Evolutionary conservation across 1,140 invertebrate genomes (phyloP).

Genomic region (Achatina immaculata): DNA sequence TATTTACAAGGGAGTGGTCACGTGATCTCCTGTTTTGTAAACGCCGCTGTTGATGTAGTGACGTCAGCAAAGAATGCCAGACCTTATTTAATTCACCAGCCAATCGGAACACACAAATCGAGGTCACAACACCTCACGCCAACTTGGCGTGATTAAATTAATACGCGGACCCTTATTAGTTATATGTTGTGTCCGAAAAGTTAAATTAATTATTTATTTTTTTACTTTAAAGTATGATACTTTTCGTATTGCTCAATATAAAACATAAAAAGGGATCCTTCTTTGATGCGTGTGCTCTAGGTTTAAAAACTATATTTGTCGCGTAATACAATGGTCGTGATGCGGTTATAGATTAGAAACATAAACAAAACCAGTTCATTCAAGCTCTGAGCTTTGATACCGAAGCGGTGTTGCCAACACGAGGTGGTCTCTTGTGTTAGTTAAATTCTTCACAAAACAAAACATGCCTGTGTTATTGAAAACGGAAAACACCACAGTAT

Average conservation of each 20-base stretch:
- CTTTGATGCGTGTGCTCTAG: no score
- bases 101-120: no score
- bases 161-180: no score
- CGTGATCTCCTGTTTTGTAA: not conserved
- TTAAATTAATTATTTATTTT: no score
- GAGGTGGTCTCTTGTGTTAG: not conserved
- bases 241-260: no score
- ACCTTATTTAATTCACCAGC: no score
- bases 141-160: not conserved
- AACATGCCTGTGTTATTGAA: constrained; percentile 14
- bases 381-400: not conserved
- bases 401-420: not conserved
- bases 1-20: not conserved
- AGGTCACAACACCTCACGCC: not conserved
- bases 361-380: constrained; percentile 8
- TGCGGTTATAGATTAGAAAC: not conserved
- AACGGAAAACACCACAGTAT: not conserved
- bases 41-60: not conserved
- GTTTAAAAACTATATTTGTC: no score
- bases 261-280: no score
- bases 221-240: no score
- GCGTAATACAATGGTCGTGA: not conserved
- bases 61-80: not conserved
- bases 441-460: not conserved
- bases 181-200: no score